Evolutionary conservation across 64 coral and sea anemone genomes (phyloP).

Genomic region (Pocillopora damicornis): DNA sequence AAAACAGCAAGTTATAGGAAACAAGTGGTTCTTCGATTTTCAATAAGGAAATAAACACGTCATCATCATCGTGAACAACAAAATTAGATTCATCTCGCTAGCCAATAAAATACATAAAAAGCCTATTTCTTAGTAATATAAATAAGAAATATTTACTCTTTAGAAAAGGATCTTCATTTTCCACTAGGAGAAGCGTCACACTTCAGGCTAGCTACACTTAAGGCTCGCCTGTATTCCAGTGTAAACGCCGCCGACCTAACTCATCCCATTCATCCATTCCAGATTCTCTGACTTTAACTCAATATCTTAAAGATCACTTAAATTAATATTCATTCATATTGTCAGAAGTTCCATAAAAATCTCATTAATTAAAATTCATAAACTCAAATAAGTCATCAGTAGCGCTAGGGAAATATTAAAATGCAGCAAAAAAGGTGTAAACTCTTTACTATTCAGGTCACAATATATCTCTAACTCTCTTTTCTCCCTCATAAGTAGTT

Average conservation of each 20-base stretch:
- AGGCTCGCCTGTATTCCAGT: too few relatives aligned
- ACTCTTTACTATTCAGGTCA: not conserved
- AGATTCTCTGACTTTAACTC: too few relatives aligned
- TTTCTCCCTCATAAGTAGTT: too few relatives aligned
- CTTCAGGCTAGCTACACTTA: too few relatives aligned
- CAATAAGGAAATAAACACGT: not conserved
- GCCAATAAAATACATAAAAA: not conserved
- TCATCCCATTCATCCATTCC: too few relatives aligned
- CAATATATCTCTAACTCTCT: not conserved
- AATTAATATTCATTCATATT: not conserved
- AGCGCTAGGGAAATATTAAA: not conserved
- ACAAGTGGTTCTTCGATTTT: not conserved
- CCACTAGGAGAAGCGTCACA: not conserved
- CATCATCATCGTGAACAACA: not conserved
- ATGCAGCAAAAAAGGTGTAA: not conserved
- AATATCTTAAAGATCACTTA: not conserved
- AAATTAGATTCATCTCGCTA: not conserved
- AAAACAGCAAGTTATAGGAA: not conserved
- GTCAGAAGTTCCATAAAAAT: not conserved
- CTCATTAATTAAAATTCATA: not conserved
- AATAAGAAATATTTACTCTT: not conserved
- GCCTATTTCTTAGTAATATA: not conserved
- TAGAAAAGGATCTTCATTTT: not conserved
- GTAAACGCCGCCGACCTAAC: too few relatives aligned
- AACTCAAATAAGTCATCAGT: not conserved